Evolutionary conservation across 1,140 invertebrate species (phyloP).

Genomic region (Ctenoplectra terminalis): DNA sequence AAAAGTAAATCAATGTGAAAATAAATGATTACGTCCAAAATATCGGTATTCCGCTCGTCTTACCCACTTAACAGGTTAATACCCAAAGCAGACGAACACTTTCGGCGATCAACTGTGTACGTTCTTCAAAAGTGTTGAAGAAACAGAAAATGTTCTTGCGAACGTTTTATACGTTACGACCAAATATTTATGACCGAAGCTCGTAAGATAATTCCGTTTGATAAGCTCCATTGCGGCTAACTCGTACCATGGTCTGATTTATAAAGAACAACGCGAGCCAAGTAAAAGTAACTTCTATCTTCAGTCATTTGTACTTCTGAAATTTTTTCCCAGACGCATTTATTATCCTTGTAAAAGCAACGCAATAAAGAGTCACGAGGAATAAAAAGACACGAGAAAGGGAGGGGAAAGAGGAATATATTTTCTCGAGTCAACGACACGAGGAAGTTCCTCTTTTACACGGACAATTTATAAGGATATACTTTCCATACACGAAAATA

Average conservation of each 20-base stretch:
- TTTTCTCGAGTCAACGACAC: not conserved
- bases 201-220: not conserved
- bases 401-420: not conserved
- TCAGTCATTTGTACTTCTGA: no score
- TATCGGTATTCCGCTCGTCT: no score
- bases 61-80: no score
- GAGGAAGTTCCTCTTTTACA: constrained; percentile 7
- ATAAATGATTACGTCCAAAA: no score
- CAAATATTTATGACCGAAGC: no score
- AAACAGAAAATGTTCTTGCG: no score
- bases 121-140: no score
- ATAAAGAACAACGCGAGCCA: no score
- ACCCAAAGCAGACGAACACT: no score
- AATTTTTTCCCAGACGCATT: constrained; percentile 18
- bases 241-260: not conserved
- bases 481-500: constrained; percentile 34
- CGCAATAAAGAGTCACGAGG: constrained; percentile 18
- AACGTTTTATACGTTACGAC: no score
- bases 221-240: not conserved
- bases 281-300: constrained; percentile 32
- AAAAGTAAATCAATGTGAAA: no score
- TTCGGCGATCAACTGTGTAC: no score
- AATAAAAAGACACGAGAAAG: not conserved
- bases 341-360: constrained; percentile 27
- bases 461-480: constrained; percentile 3